These are phyloP conservation scores for Pogonomyrmex barbatus DNA, from an alignment of 1,140 invertebrate genomes.

Conservation along the genomic window DNA sequence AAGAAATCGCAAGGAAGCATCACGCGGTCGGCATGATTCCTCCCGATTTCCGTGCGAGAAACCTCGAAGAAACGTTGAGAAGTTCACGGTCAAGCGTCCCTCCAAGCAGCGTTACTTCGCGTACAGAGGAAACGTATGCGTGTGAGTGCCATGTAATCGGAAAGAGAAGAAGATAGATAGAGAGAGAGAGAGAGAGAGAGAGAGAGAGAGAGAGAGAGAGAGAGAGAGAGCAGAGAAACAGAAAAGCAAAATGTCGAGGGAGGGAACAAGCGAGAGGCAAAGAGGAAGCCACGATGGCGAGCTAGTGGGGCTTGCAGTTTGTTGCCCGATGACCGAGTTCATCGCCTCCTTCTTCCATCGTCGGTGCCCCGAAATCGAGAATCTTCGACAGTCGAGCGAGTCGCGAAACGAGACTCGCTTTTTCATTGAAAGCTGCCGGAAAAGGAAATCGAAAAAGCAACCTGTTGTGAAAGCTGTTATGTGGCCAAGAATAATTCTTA, in stretches of 20 bases:
- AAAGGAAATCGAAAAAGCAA: slow-evolving; percentile 64
- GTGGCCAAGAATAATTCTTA: slow-evolving; percentile 5
- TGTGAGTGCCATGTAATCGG: slow-evolving; percentile 1
- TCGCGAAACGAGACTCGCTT: slow-evolving; percentile 79
- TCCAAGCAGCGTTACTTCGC: slow-evolving; percentile 78
- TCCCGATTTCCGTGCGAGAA: slow-evolving; percentile 47
- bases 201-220: slow-evolving; percentile 24
- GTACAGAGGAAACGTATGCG: slow-evolving; percentile 29
- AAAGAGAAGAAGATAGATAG: slow-evolving; percentile 28
- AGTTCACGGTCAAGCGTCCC: slow-evolving; percentile 82
- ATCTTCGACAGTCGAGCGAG: slow-evolving; percentile 78
- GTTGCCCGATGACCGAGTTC: slow-evolving; percentile 87
- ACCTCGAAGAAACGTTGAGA: slow-evolving; percentile 72
- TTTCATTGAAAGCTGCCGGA: slow-evolving; percentile 79
- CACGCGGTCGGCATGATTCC: slow-evolving; percentile 39
- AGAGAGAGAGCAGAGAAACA: slow-evolving; percentile 45
- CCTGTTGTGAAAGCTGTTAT: neutral
- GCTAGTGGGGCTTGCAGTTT: slow-evolving; percentile 83
- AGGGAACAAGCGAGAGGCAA: slow-evolving; percentile 38
- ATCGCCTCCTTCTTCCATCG: slow-evolving; percentile 77
- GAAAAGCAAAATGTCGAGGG: slow-evolving; percentile 49
- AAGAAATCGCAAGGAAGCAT: slow-evolving; percentile 47
- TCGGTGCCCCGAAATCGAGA: slow-evolving; percentile 84
- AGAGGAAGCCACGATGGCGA: slow-evolving; percentile 66
- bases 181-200: slow-evolving; percentile 40